Evolutionary conservation across 1,140 invertebrate species (phyloP).

Genomic region (Lucilia cuprina): DNA sequence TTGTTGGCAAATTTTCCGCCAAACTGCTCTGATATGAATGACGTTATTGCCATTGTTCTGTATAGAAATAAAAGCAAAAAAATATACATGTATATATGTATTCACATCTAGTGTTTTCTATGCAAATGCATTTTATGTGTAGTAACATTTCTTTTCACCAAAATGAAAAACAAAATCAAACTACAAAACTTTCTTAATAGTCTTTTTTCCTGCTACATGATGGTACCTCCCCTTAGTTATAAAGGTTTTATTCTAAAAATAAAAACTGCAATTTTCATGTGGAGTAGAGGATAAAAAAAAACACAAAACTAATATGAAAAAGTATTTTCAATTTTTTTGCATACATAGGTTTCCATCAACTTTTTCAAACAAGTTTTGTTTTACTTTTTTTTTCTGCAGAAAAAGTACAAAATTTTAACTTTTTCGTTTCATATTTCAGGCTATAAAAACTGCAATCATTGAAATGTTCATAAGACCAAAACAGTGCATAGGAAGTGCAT

Average conservation of each 20-base stretch:
- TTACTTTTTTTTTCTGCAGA: neutral
- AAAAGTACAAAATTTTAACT: no score
- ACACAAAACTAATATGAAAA: neutral
- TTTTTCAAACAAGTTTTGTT: neutral
- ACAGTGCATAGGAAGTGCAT: conserved; percentile 7
- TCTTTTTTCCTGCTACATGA: neutral
- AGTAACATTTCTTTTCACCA: neutral
- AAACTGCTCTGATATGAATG: neutral
- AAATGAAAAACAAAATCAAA: neutral
- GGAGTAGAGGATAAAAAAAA: neutral
- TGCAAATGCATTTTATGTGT: conserved; percentile 32
- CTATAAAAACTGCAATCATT: neutral
- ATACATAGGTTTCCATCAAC: neutral
- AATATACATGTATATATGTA: no score
- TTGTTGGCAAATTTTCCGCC: conserved; percentile 13
- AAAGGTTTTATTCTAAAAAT: neutral
- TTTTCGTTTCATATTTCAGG: no score
- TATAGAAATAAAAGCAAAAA: no score
- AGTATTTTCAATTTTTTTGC: neutral
- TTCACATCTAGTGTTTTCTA: neutral
- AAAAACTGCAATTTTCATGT: neutral
- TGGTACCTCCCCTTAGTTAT: no score
- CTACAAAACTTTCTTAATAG: neutral
- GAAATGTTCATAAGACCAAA: neutral
- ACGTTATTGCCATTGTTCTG: neutral